Percentiles rank a stretch among this genome's conserved stretches.
These are phyloP conservation scores for Leptinotarsa defecta DNA, from an alignment of 1,140 invertebrate genomes.

Conservation along the genomic window DNA sequence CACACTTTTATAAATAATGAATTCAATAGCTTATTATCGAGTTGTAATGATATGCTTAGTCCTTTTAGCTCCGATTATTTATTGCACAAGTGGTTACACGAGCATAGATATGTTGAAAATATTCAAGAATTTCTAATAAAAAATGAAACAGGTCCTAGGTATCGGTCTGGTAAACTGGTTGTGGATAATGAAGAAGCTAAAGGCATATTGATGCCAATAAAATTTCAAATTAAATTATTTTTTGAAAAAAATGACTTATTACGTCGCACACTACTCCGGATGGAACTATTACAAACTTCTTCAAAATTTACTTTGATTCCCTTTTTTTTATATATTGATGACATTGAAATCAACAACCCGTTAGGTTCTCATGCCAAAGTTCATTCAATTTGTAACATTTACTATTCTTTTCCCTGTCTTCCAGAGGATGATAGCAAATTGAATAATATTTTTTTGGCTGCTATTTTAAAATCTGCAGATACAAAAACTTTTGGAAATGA, in stretches of 20 bases:
- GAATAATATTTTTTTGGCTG: slow-evolving; percentile 49
- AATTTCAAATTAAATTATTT: slow-evolving; percentile 33
- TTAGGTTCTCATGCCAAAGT: slow-evolving; percentile 46
- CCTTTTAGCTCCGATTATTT: slow-evolving; percentile 28
- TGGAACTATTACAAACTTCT: slow-evolving; percentile 10
- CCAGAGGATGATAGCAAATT: slow-evolving; percentile 42
- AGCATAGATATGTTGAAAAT: slow-evolving; percentile 9
- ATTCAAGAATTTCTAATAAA: slow-evolving; percentile 33
- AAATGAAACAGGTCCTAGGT: slow-evolving; percentile 19
- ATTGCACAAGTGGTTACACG: slow-evolving; percentile 27
- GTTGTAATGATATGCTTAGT: not conserved
- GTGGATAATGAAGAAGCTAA: slow-evolving; percentile 24
- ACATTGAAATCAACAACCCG: slow-evolving; percentile 50
- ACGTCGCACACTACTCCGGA: no score
- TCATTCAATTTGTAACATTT: slow-evolving; percentile 49
- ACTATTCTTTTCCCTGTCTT: slow-evolving; percentile 46
- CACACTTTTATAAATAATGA: slow-evolving; percentile 23
- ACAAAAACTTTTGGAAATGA: slow-evolving; percentile 38
- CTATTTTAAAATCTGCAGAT: slow-evolving; percentile 30
- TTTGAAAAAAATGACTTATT: slow-evolving; percentile 29
- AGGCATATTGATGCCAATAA: slow-evolving; percentile 30
- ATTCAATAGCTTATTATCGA: slow-evolving; percentile 17
- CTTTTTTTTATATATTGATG: slow-evolving; percentile 37
- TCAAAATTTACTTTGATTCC: slow-evolving; percentile 38
- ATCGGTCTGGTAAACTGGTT: slow-evolving; percentile 22